Evolutionary conservation across 1,140 invertebrate species (phyloP).

Genomic region (Psilanteris sp.): DNA sequence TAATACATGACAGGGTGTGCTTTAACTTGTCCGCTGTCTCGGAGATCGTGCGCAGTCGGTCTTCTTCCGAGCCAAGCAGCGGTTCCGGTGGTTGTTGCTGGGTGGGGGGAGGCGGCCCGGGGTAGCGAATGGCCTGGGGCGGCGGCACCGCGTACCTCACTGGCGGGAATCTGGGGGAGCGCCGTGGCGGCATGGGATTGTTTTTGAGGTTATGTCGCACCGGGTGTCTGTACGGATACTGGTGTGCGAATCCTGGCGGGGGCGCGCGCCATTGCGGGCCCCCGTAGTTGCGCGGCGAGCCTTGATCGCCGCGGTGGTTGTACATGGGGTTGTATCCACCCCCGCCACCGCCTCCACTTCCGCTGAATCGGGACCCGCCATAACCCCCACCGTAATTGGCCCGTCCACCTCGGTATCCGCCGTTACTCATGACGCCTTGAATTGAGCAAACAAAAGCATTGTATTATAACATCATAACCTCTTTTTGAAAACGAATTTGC

Average conservation of each 20-base stretch:
- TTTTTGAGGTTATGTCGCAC: conserved; percentile 13
- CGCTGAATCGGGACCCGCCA: background rate
- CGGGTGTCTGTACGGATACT: conserved; percentile 10
- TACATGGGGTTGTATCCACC: conserved; percentile 27
- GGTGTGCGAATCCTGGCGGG: background rate
- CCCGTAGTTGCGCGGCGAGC: background rate
- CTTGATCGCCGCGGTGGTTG: conserved; percentile 10
- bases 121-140: background rate
- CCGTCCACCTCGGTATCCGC: conserved; percentile 12
- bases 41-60: conserved; percentile 73
- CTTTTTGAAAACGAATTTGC: too few species aligned
- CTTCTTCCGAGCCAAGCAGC: conserved; percentile 74
- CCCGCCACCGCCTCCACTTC: background rate
- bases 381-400: conserved; percentile 11
- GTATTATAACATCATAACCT: too few species aligned
- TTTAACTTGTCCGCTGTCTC: conserved; percentile 75
- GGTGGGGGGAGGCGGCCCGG: background rate
- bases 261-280: conserved; percentile 19
- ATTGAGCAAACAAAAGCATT: too few species aligned
- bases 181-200: background rate
- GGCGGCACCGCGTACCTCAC: background rate
- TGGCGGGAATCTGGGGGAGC: background rate
- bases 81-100: conserved; percentile 54
- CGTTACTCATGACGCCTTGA: too few species aligned
- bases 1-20: conserved; percentile 68